Percentiles rank a stretch among this genome's conserved stretches.
Evolutionary conservation across 1,140 invertebrate species (phyloP).

Genomic region (Sycophaga agraensis): DNA sequence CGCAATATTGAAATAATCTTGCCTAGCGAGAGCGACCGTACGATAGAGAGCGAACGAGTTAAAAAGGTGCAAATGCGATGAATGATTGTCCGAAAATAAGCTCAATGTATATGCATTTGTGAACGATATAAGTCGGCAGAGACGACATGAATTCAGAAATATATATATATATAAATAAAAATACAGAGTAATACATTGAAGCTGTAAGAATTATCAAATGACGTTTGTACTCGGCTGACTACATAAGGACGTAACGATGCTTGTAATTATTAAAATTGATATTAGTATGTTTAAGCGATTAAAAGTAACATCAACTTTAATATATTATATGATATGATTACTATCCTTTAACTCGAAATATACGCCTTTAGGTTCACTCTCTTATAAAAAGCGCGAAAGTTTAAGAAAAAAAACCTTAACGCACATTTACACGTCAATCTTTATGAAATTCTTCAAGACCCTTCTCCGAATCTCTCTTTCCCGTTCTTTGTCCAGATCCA

Average conservation of each 20-base stretch:
- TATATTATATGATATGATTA: conserved; percentile 54
- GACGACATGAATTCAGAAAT: background rate
- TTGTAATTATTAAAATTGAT: conserved; percentile 59
- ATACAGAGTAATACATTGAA: conserved; percentile 27
- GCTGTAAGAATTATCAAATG: conserved; percentile 39
- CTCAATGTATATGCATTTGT: conserved; percentile 34
- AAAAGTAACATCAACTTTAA: conserved; percentile 57
- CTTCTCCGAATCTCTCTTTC: conserved; percentile 26
- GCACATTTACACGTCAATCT: conserved; percentile 20
- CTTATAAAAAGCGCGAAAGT: conserved; percentile 24
- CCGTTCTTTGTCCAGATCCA: conserved; percentile 32
- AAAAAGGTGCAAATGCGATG: conserved; percentile 29
- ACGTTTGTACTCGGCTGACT: conserved; percentile 50
- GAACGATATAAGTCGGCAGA: background rate
- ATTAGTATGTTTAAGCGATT: conserved; percentile 58
- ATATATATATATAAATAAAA: conserved; percentile 8
- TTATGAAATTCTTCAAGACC: conserved; percentile 7
- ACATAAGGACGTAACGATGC: conserved; percentile 57
- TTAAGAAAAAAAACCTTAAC: conserved; percentile 6
- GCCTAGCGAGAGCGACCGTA: conserved; percentile 48
- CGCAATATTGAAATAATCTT: conserved; percentile 55
- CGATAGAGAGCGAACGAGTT: conserved; percentile 37
- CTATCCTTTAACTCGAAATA: conserved; percentile 47
- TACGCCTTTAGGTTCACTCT: conserved; percentile 47
- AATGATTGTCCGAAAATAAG: conserved; percentile 27